Evolutionary conservation across 2,113 vertebrate genomes (phyloP).

Genomic region (Cyanoliseus patagonus): DNA sequence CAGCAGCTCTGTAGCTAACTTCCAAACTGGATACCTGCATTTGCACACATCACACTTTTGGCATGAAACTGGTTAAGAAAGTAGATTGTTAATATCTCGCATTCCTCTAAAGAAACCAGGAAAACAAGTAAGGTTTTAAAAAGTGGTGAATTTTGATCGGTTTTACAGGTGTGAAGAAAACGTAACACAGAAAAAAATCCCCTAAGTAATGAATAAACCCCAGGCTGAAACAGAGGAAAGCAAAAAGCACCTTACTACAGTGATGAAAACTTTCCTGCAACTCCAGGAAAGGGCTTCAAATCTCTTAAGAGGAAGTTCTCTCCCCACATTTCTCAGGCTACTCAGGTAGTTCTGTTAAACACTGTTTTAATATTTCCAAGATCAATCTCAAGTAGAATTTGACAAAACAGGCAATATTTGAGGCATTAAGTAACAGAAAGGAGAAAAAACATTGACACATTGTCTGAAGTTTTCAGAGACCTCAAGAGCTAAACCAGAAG

Average conservation of each 20-base stretch:
- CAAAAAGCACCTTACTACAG: background rate
- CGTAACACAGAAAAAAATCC: background rate
- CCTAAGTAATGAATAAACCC: background rate
- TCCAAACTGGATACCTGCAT: background rate
- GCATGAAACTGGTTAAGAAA: background rate
- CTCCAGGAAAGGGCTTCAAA: constrained; percentile 11
- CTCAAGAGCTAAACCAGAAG: background rate
- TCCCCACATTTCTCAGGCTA: background rate
- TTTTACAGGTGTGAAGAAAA: constrained; percentile 15
- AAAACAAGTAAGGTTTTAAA: background rate
- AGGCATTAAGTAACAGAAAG: background rate
- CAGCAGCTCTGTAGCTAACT: background rate
- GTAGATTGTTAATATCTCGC: background rate
- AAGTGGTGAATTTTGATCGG: background rate
- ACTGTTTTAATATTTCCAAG: background rate
- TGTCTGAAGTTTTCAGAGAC: background rate
- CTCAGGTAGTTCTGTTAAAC: background rate
- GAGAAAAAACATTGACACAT: background rate
- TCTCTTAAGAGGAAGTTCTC: constrained; percentile 18
- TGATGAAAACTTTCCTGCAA: background rate
- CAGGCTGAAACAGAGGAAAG: background rate
- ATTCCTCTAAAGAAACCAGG: background rate
- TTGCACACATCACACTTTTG: background rate
- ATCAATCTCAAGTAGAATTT: background rate
- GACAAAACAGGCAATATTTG: background rate